Conservation (phyloP, 2,797 vertebrate genomes). For the Gambusia yucatana region DNA sequence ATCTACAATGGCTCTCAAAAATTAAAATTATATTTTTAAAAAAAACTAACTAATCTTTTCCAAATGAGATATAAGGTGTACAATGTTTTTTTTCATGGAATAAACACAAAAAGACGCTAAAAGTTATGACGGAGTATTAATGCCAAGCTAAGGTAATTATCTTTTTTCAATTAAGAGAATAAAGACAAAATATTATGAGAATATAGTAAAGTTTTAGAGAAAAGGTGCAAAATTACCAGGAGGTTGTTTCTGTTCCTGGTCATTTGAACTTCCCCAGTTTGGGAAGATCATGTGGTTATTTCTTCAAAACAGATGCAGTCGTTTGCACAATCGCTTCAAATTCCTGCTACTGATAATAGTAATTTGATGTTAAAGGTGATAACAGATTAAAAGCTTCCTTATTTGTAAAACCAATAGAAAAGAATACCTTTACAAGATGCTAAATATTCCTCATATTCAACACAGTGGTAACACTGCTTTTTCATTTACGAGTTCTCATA, state of each 20-base stretch:
- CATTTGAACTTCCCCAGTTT: too few relatives aligned
- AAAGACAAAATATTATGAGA: not conserved
- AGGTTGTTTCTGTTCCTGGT: too few relatives aligned
- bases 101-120: not conserved
- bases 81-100: not conserved
- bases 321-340: not conserved
- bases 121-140: not conserved
- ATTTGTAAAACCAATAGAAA: not conserved
- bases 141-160: not conserved
- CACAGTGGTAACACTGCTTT: not conserved
- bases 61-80: not conserved
- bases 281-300: not conserved
- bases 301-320: not conserved
- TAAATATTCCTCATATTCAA: not conserved
- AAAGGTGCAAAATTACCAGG: not conserved
- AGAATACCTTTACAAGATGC: not conserved
- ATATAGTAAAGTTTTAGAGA: not conserved
- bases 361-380: not conserved
- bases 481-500: not conserved
- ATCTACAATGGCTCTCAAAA: not conserved
- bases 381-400: not conserved
- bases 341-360: not conserved
- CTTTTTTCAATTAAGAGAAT: not conserved
- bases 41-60: not conserved
- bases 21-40: not conserved